These are phyloP conservation scores for Drosophila takahashii DNA, from an alignment of 1,140 invertebrate genomes.

Conservation along the genomic window DNA sequence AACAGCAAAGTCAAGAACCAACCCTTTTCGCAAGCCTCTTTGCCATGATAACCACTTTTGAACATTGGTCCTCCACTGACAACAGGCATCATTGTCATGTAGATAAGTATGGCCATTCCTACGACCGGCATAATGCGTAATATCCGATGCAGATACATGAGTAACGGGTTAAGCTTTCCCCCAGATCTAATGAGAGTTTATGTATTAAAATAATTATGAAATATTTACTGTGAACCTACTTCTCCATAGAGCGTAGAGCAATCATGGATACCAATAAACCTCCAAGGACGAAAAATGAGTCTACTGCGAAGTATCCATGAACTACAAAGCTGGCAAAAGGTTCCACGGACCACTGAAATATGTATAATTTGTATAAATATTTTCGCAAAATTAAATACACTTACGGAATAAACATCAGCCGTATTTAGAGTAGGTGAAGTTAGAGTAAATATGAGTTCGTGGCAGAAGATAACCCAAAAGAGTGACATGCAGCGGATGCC, in stretches of 20 bases:
- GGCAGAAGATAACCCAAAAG: slow-evolving; percentile 88
- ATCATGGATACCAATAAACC: slow-evolving; percentile 88
- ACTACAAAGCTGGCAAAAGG: slow-evolving; percentile 86
- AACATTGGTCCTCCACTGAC: slow-evolving; percentile 50
- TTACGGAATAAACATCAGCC: slow-evolving; percentile 14
- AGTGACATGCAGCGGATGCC: slow-evolving; percentile 87
- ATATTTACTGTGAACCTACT: slow-evolving; percentile 84
- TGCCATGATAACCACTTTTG: slow-evolving; percentile 31
- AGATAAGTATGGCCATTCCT: slow-evolving; percentile 52
- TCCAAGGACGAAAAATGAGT: slow-evolving; percentile 89
- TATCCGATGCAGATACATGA: slow-evolving; percentile 71
- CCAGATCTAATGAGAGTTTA: slow-evolving; percentile 20
- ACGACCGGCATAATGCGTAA: slow-evolving; percentile 57
- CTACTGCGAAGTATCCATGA: slow-evolving; percentile 87
- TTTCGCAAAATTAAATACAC: neutral
- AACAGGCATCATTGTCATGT: slow-evolving; percentile 37
- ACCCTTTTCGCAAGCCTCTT: slow-evolving; percentile 53
- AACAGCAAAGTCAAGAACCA: slow-evolving; percentile 66
- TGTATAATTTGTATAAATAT: neutral
- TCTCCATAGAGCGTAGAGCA: slow-evolving; percentile 87
- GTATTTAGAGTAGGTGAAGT: slow-evolving; percentile 63
- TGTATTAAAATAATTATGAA: neutral
- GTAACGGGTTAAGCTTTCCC: slow-evolving; percentile 56
- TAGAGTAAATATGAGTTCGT: slow-evolving; percentile 80
- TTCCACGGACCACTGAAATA: slow-evolving; percentile 67